Base-by-base conservation (phyloP, 2,888 invertebrate genomes). In the Argyresthia albistria region DNA sequence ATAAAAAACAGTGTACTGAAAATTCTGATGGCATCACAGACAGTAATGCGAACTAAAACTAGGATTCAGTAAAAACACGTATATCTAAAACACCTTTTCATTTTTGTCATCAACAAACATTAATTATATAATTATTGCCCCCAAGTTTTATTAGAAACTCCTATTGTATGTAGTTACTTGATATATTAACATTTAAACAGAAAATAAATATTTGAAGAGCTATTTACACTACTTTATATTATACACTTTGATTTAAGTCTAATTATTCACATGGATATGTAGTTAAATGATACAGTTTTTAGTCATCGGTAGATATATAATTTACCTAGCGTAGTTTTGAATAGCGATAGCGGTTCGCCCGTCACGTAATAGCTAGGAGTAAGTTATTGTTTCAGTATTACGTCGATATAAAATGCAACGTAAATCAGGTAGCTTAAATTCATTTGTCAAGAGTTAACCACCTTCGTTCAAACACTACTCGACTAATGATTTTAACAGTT, bases 241-340 rank as follows among this genome's bases (percentile, higher is more conserved):
- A 76, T 87, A 87, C 86, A 87, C 65, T 54, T 58, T 54, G 14
- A 53, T 64, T 72, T 80, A 80, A 57, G 39, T 58, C 73, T 83
- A 80, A 59, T 25, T 84, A 84, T 87, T 83, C 80, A 87, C 86
- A 84, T 55, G 70, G 86, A 87, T 87, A 87, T 87, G 86, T 55
- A 12, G 47, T 78, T 73, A 79, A 71, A 65, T 73, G 78, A 73
- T 79, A 73, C 69, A 46, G 63, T 69, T 73, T 63, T 69, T 73
- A 72, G 67, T 25, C 25, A 25, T 25, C 25, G 25, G 25, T 25
- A 25, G 25, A 6, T 25, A 25, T 6, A 25, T 25, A 25, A 25
- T 25, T 25, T 2, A 25, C 25, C 25, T 25, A 25, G 6, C 3
- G 25, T 25, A 25, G 25, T 25, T 25, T 25, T 25, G 6, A 25